A percentile compares a stretch with the other conserved stretches of the same genome.
phyloP scores from a whole-genome alignment of 1,140 invertebrate species.

The Nasonia longicornis region DNA sequence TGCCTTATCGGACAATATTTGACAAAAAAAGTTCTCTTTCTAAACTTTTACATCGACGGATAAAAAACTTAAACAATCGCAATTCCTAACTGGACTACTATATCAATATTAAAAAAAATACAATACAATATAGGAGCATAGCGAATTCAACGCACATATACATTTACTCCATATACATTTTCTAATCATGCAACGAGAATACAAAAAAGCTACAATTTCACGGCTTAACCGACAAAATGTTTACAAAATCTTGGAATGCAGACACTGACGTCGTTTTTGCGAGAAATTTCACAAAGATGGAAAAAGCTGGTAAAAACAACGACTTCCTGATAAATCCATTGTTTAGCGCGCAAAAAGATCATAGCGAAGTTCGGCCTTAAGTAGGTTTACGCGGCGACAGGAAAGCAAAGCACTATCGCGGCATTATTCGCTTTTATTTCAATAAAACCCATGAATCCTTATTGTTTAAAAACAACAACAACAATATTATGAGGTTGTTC shows the following conservation, averaged over 20 bases:
- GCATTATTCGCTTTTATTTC: too few species aligned
- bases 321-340: slow-evolving; percentile 4
- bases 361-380: neutral
- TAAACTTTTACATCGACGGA: too few species aligned
- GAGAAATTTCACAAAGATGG: slow-evolving; percentile 6
- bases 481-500: too few species aligned
- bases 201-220: neutral
- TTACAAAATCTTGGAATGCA: too few species aligned
- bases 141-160: neutral
- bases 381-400: neutral
- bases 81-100: too few species aligned
- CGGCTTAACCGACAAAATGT: too few species aligned
- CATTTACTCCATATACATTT: neutral
- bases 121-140: neutral
- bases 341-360: neutral
- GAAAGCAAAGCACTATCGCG: slow-evolving; percentile 2
- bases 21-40: too few species aligned
- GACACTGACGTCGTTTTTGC: neutral
- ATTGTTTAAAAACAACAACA: too few species aligned
- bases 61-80: too few species aligned
- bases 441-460: too few species aligned
- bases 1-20: too few species aligned
- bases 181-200: neutral
- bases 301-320: neutral
- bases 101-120: too few species aligned